Evolutionary conservation across 1,140 invertebrate genomes (phyloP), one percentile per base, ranked within the genome.

Genomic region (Schlechtendalia chinensis): DNA sequence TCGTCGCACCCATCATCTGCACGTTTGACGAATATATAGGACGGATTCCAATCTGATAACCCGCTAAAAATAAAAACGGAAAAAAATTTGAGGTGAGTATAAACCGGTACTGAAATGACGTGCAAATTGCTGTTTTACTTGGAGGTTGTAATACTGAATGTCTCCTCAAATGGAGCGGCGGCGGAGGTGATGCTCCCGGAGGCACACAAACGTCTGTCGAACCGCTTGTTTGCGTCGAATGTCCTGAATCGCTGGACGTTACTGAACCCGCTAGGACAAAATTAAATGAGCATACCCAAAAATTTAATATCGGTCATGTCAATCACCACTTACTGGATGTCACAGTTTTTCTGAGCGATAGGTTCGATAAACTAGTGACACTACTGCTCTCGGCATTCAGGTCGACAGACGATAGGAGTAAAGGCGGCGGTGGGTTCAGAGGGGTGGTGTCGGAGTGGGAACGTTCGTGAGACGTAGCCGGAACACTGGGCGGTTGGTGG

Each of bases 371-470:
- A 83, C 94, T 95, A 45, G 96, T 96, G 72, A 98, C 96, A 86
- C 94, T 96, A 85, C 95, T 97, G 85, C 94, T 96, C 86, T 98
- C 96, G 16, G 94, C 93, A 80, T 93, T 96, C 59, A 98, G 89
- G 85, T 96, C 94, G 22, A 98, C 95, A 19, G 93, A 93, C 4
- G 93, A 92, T 81, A 93, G 82, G 1, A 84, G 81, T 24, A 83
- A 81, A 27, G 83, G 81, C 17, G 83, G 81, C 14, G 79, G 82
- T 45, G 89, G 87, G 58, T 88, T 87, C 47, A 85, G 29, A 50
- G 61, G 65, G 10, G 91, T 93, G 6, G 94, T 95, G 85, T 96
- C 94, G n/a, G 94, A 96, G 86, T 96, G 93, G 16, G 93, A 95
- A 71, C 94, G 89, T 85, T 95, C 94, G 85, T 96, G 94, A 86